These are phyloP conservation scores for Pseudomyrmex gracilis DNA, from an alignment of 1,140 invertebrate genomes.

Conservation along the genomic window DNA sequence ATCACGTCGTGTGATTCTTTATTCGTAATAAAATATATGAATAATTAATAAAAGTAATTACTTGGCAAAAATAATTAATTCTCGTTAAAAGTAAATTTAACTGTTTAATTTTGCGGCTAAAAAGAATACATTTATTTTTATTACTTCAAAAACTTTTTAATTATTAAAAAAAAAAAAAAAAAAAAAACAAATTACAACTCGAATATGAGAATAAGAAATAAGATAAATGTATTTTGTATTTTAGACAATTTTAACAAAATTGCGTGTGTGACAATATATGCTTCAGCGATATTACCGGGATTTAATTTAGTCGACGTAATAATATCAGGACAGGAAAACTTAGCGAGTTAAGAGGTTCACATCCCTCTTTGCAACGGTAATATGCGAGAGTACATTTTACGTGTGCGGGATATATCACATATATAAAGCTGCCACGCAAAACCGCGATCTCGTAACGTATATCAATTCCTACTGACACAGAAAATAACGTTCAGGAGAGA, in stretches of 20 bases:
- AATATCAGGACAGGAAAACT: constrained; percentile 15
- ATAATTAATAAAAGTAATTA: too few species aligned
- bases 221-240: too few species aligned
- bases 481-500: neutral
- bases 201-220: neutral
- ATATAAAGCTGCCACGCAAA: constrained; percentile 25
- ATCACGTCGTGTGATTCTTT: neutral
- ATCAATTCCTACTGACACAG: constrained; percentile 26
- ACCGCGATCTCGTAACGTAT: constrained; percentile 18
- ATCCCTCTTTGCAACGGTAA: constrained; percentile 8
- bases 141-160: too few species aligned
- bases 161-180: too few species aligned
- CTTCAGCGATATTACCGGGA: neutral
- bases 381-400: constrained; percentile 38
- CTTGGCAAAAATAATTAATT: too few species aligned
- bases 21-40: too few species aligned
- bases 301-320: neutral
- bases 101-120: too few species aligned
- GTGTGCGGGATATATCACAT: neutral
- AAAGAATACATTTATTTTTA: too few species aligned
- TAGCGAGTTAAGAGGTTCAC: constrained; percentile 2
- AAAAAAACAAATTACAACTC: neutral
- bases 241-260: too few species aligned
- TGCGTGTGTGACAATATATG: neutral
- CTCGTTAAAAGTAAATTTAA: too few species aligned